Evolutionary conservation across 1,140 invertebrate genomes (phyloP).

Genomic region (Pogonus chalceus): DNA sequence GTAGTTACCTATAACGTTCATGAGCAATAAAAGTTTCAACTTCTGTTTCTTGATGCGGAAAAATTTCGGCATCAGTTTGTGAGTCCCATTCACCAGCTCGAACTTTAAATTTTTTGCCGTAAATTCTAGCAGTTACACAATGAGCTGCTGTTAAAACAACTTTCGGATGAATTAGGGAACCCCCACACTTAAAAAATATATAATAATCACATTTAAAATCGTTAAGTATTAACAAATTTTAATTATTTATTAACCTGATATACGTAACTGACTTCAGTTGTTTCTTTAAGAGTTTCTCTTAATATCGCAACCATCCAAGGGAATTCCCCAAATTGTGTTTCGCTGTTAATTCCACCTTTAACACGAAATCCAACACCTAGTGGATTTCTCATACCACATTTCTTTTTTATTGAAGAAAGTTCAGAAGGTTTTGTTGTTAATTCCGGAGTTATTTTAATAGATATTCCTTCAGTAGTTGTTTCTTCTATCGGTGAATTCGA

Average conservation of each 20-base stretch:
- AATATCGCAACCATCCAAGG: too few relatives aligned
- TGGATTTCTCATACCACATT: too few relatives aligned
- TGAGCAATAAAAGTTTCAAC: conserved; percentile 41
- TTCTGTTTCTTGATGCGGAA: conserved; percentile 57
- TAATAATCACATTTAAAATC: too few relatives aligned
- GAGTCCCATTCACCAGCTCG: conserved; percentile 74
- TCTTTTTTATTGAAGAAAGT: conserved; percentile 41
- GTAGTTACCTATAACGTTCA: conserved; percentile 28
- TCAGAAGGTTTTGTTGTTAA: too few relatives aligned
- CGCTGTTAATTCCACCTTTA: too few relatives aligned
- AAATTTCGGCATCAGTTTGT: conserved; percentile 59
- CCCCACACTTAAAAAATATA: conserved; percentile 46
- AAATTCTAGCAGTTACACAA: conserved; percentile 32
- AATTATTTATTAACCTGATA: too few relatives aligned
- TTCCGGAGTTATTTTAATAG: conserved; percentile 54
- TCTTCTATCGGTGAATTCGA: too few relatives aligned
- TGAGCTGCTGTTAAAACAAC: conserved; percentile 52
- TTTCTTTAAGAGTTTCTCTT: too few relatives aligned
- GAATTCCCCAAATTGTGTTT: too few relatives aligned
- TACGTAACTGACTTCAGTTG: too few relatives aligned
- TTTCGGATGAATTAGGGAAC: conserved; percentile 41
- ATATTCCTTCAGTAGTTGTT: conserved; percentile 61
- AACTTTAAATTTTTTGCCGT: conserved; percentile 37
- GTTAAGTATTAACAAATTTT: too few relatives aligned
- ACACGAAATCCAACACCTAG: too few relatives aligned